A percentile compares a stretch with the other conserved stretches of the same genome.
Conservation (phyloP, 2,797 vertebrate species). For the Pangasius sanitwongsei region DNA sequence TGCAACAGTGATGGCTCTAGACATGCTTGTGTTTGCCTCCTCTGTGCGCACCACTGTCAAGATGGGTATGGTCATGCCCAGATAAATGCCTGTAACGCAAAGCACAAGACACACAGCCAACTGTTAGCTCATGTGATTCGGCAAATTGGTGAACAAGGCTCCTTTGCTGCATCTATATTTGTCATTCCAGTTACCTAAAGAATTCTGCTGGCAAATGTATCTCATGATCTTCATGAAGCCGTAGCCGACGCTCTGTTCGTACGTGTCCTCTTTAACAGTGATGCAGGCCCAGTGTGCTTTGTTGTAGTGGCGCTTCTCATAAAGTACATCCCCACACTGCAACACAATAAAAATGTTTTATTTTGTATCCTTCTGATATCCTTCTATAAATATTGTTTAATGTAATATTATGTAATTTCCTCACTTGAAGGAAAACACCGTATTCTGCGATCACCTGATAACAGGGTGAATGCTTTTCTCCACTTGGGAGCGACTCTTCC, state of each 20-base stretch:
- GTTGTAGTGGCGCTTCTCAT: conserved; percentile 84
- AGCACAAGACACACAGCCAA: conserved; percentile 24
- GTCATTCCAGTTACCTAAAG: conserved; percentile 71
- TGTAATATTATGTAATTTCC: background rate
- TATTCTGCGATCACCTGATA: background rate
- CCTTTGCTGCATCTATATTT: background rate
- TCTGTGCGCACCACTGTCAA: conserved; percentile 83
- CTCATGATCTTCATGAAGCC: conserved; percentile 93
- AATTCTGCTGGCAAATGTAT: conserved; percentile 90
- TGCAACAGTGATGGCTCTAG: conserved; percentile 76
- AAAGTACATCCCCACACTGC: conserved; percentile 83
- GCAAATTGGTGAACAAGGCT: background rate
- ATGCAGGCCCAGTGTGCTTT: conserved; percentile 89
- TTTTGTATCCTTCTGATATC: background rate
- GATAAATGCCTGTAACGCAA: conserved; percentile 73
- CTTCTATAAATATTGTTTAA: background rate
- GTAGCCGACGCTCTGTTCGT: conserved; percentile 90
- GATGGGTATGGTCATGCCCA: conserved; percentile 88
- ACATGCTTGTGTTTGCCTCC: conserved; percentile 69
- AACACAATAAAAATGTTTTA: conserved; percentile 3
- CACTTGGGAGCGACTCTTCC: background rate
- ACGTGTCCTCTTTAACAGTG: conserved; percentile 80
- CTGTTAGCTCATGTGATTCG: background rate
- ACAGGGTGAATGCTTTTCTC: background rate
- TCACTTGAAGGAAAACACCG: background rate